These are phyloP conservation scores for Trematocara unimaculatum DNA, from an alignment of 2,113 vertebrate species.

Conservation along the genomic window DNA sequence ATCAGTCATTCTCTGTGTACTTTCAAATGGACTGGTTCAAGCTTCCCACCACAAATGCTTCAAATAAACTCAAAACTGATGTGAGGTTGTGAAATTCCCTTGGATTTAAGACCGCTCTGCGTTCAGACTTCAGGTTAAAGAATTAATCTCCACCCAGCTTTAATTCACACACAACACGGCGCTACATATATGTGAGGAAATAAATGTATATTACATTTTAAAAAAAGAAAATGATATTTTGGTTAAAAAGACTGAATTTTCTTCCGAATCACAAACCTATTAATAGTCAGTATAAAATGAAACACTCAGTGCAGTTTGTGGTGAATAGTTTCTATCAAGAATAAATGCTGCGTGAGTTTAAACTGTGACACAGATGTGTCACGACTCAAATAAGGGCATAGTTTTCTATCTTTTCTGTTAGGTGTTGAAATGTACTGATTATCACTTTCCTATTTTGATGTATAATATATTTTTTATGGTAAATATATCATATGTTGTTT, in stretches of 20 bases:
- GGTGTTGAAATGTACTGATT: neutral
- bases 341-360: neutral
- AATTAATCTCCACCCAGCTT: conserved; percentile 8
- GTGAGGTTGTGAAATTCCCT: conserved; percentile 56
- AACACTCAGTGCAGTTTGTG: neutral
- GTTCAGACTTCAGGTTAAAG: conserved; percentile 35
- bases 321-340: neutral
- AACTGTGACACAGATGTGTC: neutral
- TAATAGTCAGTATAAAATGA: neutral
- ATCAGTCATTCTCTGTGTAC: conserved; percentile 74
- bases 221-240: neutral
- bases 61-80: conserved; percentile 58
- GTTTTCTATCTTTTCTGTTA: neutral
- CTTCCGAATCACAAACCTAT: neutral
- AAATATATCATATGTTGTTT: neutral
- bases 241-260: neutral
- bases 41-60: conserved; percentile 56
- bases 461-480: neutral
- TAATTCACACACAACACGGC: neutral
- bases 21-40: conserved; percentile 59
- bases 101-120: conserved; percentile 49
- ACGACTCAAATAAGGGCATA: neutral
- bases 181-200: neutral
- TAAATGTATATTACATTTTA: neutral
- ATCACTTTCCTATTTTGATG: neutral